Conservation (phyloP, 53 echinoderm and acorn worm species). For the Antedon mediterranea region DNA sequence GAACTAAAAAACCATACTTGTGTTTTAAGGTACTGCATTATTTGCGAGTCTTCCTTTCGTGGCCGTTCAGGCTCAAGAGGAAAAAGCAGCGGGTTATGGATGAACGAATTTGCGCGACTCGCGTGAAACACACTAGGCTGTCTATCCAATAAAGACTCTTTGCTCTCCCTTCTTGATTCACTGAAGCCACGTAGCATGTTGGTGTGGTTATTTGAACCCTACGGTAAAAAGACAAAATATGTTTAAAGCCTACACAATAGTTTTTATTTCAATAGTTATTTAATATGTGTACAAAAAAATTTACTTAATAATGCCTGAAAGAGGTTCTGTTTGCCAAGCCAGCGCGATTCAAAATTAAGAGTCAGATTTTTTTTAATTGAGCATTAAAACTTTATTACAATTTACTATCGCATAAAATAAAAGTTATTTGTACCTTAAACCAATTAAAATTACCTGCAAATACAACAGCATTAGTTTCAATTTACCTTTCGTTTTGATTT, state of each 20-base stretch:
- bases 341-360: no score
- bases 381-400: no score
- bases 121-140: conserved; percentile 82
- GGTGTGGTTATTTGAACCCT: conserved; percentile 66
- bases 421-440: no score
- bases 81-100: conserved; percentile 44
- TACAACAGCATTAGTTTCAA: not conserved
- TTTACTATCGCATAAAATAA: no score
- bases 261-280: no score
- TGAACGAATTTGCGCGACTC: conserved; percentile 78
- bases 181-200: conserved; percentile 71
- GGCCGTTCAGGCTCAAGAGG: conserved; percentile 67
- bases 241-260: no score
- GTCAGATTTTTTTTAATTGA: no score
- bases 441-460: no score
- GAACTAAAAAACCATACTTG: conserved; percentile 28
- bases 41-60: conserved; percentile 61
- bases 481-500: conserved; percentile 74
- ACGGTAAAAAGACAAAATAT: not conserved
- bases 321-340: no score
- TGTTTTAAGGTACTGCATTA: conserved; percentile 64
- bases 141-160: conserved; percentile 73
- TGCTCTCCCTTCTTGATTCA: conserved; percentile 77
- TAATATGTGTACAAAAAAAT: no score
- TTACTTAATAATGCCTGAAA: no score